Evolutionary conservation across 2,113 vertebrate genomes (phyloP).

Genomic region (Steatornis caripensis): DNA sequence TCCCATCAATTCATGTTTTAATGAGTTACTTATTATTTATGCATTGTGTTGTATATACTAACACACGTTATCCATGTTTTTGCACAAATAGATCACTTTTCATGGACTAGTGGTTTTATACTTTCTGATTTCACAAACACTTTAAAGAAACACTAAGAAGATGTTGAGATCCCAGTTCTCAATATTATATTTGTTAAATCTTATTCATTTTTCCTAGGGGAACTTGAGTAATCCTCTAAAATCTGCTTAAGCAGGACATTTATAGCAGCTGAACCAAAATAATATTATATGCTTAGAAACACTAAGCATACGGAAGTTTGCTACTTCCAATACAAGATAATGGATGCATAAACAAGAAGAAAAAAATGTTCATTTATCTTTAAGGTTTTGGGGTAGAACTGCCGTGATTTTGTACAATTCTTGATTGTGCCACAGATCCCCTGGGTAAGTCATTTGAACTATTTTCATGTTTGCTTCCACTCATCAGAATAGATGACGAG

Average conservation of each 20-base stretch:
- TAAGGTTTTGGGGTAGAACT: not conserved
- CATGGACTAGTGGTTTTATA: not conserved
- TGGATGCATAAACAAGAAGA: not conserved
- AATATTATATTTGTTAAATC: not conserved
- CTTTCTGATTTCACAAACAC: not conserved
- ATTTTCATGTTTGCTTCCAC: not conserved
- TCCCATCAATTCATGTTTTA: not conserved
- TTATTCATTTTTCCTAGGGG: not conserved
- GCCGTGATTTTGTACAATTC: not conserved
- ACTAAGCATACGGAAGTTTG: not conserved
- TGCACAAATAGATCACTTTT: not conserved
- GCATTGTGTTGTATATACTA: not conserved
- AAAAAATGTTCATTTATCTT: not conserved
- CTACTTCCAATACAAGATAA: not conserved
- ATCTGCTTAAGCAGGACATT: constrained; percentile 7
- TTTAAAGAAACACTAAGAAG: not conserved
- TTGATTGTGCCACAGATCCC: not conserved
- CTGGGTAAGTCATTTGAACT: not conserved
- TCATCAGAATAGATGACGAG: not conserved
- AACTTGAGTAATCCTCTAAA: not conserved
- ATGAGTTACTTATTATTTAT: not conserved
- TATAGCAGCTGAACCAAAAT: not conserved
- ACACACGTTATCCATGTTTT: not conserved
- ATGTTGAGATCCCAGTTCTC: not conserved
- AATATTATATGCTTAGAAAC: constrained; percentile 1